Conservation (phyloP, 2,113 vertebrate genomes). For the Barnardius zonarius region DNA sequence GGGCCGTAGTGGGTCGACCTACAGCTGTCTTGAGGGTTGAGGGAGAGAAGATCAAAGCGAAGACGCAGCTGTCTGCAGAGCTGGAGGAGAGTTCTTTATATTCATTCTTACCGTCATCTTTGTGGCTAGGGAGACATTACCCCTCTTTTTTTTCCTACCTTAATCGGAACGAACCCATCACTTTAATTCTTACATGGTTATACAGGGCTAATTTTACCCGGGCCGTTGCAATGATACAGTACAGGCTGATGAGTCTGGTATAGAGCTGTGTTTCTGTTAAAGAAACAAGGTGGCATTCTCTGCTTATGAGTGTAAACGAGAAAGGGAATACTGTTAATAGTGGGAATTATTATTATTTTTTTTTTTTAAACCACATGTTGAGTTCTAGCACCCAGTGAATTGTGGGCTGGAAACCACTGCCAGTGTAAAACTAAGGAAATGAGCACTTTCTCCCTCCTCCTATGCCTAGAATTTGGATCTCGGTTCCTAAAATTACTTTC, state of each 20-base stretch:
- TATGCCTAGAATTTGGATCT: not conserved
- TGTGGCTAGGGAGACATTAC: not conserved
- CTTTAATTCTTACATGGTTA: accelerated
- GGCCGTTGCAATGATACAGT: accelerated
- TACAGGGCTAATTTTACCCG: accelerated
- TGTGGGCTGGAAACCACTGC: not conserved
- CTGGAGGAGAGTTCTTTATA: not conserved
- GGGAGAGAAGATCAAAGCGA: not conserved
- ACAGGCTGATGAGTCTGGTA: not conserved
- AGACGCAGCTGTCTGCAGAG: not conserved
- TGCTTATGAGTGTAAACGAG: accelerated
- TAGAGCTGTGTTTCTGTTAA: not conserved
- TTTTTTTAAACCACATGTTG: not conserved
- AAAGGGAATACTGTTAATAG: not conserved
- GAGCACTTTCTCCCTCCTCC: not conserved
- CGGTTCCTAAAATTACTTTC: not conserved
- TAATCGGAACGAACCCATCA: accelerated
- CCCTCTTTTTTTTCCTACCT: no score
- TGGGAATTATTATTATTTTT: not conserved
- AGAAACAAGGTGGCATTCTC: not conserved
- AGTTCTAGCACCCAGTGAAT: not conserved
- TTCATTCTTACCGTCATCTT: not conserved
- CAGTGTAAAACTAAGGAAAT: not conserved
- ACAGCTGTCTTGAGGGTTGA: not conserved
- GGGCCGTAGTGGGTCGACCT: not conserved